Percentiles rank a stretch among this genome's conserved stretches.
Conservation (phyloP, 2,888 invertebrate species). For the Cephus runcator region DNA sequence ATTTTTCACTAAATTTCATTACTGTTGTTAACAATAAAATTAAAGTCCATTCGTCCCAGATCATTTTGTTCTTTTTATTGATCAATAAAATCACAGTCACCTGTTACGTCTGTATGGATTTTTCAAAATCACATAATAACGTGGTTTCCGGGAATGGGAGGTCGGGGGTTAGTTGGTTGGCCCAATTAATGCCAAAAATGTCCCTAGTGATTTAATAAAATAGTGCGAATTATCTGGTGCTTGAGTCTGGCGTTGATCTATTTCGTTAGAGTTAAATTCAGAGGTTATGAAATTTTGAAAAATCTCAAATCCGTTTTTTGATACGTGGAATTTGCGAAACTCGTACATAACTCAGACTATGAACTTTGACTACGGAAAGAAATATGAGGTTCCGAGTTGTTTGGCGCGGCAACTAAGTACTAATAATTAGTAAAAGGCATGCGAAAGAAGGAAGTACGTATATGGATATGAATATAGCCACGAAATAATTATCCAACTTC, state of each 20-base stretch:
- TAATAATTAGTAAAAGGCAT: background rate
- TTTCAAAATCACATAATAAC: background rate
- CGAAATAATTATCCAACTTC: too few relatives aligned
- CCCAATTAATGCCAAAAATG: too few relatives aligned
- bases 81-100: background rate
- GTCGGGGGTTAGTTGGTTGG: too few relatives aligned
- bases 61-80: background rate
- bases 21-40: too few relatives aligned
- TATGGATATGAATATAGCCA: background rate
- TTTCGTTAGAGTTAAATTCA: background rate
- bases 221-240: background rate
- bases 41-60: too few relatives aligned
- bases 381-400: background rate
- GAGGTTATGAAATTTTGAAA: background rate
- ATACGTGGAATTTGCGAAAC: background rate
- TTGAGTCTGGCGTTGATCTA: background rate
- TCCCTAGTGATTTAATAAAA: background rate
- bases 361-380: background rate
- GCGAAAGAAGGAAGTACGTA: background rate
- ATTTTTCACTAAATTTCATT: too few relatives aligned
- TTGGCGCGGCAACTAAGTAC: background rate
- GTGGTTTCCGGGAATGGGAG: background rate
- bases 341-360: background rate
- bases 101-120: background rate
- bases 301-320: background rate